Conservation (phyloP, 2,797 vertebrate genomes). For the Oryzias sinensis region DNA sequence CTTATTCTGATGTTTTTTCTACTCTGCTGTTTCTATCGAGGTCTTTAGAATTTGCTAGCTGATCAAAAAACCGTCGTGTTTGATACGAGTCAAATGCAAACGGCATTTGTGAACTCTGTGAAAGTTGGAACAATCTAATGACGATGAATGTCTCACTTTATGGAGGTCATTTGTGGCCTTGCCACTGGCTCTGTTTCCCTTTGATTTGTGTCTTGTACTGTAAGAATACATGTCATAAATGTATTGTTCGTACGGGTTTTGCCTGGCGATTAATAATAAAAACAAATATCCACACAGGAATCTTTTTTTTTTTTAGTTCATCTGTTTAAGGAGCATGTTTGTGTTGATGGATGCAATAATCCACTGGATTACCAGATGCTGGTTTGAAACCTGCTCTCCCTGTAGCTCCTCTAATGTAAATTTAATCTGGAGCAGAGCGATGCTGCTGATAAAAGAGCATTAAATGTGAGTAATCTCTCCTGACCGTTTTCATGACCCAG, state of each 20-base stretch:
- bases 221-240: constrained; percentile 81
- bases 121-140: constrained; percentile 82
- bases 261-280: constrained; percentile 81
- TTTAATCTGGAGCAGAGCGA: constrained; percentile 30
- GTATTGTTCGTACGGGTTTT: constrained; percentile 78
- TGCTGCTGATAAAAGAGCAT: constrained; percentile 9
- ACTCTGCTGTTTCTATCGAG: constrained; percentile 82
- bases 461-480: constrained; percentile 24
- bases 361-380: constrained; percentile 34
- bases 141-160: constrained; percentile 83
- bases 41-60: constrained; percentile 77
- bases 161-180: constrained; percentile 66
- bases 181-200: constrained; percentile 64
- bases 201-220: constrained; percentile 78
- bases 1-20: constrained; percentile 79
- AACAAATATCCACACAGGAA: constrained; percentile 40
- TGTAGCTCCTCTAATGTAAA: constrained; percentile 32
- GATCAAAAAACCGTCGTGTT: constrained; percentile 70
- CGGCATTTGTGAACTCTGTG: constrained; percentile 73
- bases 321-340: background rate
- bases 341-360: constrained; percentile 31
- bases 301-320: constrained; percentile 4
- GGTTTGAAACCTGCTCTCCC: constrained; percentile 24
- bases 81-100: constrained; percentile 75
- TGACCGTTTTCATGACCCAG: background rate